Conservation (phyloP, 2,113 vertebrate genomes). For the Chloroceryle aenea region DNA sequence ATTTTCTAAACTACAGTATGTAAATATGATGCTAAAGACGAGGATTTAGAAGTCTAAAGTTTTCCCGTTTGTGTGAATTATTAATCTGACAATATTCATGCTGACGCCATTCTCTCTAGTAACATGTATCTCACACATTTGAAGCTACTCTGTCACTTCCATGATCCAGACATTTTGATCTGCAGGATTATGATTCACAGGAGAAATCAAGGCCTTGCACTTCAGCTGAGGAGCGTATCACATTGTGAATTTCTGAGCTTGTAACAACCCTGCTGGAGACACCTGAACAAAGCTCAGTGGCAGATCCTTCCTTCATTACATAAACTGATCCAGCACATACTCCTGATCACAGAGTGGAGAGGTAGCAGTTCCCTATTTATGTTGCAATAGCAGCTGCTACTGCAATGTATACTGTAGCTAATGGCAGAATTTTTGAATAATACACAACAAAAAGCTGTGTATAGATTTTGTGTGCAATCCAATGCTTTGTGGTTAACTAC, state of each 20-base stretch:
- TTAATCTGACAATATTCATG: not conserved
- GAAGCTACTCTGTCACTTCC: not conserved
- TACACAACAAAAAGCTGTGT: slow-evolving; percentile 5
- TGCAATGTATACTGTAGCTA: not conserved
- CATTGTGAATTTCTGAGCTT: not conserved
- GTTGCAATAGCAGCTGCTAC: not conserved
- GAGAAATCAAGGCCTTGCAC: not conserved
- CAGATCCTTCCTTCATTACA: not conserved
- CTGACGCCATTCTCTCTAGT: not conserved
- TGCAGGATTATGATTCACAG: not conserved
- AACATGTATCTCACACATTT: not conserved
- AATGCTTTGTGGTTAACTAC: not conserved
- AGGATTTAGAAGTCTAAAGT: not conserved
- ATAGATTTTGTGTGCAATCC: not conserved
- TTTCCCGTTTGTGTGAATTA: not conserved
- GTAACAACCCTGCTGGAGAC: not conserved
- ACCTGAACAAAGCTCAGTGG: not conserved
- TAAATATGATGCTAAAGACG: not conserved
- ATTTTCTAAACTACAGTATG: not conserved
- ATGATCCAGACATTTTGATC: not conserved
- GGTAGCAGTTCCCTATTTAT: not conserved
- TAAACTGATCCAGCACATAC: not conserved
- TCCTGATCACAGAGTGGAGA: not conserved
- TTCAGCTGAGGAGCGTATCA: not conserved
- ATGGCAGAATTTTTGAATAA: slow-evolving; percentile 41